Evolutionary conservation across 2,797 vertebrate genomes (phyloP), one percentile per base, ranked within the genome.

Genomic region (Cyclopterus lumpus): DNA sequence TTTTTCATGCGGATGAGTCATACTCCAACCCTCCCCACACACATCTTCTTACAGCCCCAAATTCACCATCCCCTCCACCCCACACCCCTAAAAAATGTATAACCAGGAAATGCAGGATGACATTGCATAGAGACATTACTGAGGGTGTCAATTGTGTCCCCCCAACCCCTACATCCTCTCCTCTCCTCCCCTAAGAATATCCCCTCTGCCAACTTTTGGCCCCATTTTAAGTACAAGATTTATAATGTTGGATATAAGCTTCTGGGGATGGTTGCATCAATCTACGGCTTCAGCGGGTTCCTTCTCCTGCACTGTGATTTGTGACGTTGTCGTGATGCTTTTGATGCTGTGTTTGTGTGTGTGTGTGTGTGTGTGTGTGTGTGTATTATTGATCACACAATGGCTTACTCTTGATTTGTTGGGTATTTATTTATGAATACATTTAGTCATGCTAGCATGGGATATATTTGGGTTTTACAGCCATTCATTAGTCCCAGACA

Each of bases 1-100:
- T 77, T 84, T 79, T 55, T 78, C 71, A 80, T 73, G 46, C 1
- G 22, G 81, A 89, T 92, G 91, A 92, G 85, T 93, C 91, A 89
- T 81, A 70, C 85, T 51, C 80, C 63, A 46, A 49, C 49, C 75
- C 68, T 81, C 72, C 40, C 62, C 71, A 73, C 40, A 57, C 78
- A 66, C 84, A 84, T 70, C 75, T 81, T 58, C 64, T n/a, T 14
- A 59, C 34, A 46, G 26, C 26, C 40, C 49, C 63, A 66, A 30
- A 75, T 63, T 57, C 70, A 49, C 16, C 66, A 12, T 5, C 14
- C 69, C 66, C 14, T 7, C 14, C 72, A 49, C 60, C 62, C 18
- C 9, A 26, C 28, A 57, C 1, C 67, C 49, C 55, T 36, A 86
- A 89, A 89, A 81, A 78, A 87, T 89, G n/a, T 85, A 69, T 80